Conservation (phyloP, 2,113 vertebrate genomes). For the Bos taurus region DNA sequence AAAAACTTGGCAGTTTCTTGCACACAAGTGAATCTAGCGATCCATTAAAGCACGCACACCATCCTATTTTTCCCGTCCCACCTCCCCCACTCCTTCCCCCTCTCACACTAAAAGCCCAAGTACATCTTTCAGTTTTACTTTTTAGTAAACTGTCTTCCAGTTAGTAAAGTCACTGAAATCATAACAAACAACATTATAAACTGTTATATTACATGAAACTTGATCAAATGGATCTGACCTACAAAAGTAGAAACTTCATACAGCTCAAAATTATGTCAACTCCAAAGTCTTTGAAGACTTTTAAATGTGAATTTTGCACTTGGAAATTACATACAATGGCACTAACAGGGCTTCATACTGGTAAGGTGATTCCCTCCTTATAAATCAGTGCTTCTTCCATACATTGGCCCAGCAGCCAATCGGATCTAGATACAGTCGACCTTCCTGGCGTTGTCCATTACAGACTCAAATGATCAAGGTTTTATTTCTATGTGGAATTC, state of each 20-base stretch:
- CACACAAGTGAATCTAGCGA: neutral
- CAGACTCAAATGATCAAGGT: neutral
- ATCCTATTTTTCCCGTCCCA: neutral
- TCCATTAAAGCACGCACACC: neutral
- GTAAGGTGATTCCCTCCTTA: neutral
- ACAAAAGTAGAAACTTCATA: neutral
- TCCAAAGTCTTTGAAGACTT: neutral
- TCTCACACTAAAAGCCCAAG: neutral
- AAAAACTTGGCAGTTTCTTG: neutral
- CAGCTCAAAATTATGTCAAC: neutral
- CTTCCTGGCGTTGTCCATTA: neutral
- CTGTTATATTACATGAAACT: neutral
- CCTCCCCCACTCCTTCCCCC: neutral
- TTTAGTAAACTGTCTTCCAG: neutral
- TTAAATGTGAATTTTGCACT: neutral
- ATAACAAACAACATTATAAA: neutral
- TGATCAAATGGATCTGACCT: neutral
- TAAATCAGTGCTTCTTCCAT: neutral
- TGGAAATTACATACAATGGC: neutral
- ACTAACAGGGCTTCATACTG: neutral
- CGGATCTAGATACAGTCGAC: neutral
- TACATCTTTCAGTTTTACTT: neutral
- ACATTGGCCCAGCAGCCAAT: neutral
- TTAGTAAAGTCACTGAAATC: neutral
- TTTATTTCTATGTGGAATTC: conserved; percentile 6